Evolutionary conservation across 2,888 invertebrate genomes (phyloP), one percentile per base, ranked within the genome.

Genomic region (Trissolcus japonicus): DNA sequence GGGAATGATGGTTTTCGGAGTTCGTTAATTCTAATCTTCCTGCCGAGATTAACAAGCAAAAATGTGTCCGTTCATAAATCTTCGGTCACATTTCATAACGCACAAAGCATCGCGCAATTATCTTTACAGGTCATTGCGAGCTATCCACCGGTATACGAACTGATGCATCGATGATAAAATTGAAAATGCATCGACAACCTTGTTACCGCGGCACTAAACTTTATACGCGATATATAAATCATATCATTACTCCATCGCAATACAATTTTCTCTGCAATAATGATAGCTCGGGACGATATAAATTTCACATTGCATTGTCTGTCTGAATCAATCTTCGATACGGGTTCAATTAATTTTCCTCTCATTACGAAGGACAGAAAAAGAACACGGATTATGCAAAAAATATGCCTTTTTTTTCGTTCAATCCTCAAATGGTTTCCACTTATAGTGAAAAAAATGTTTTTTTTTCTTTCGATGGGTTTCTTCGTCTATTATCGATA

Each of bases 101-200:
- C 35, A 63, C 63, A 68, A 62, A 59, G 75, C 75, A 57, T 62
- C 68, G 43, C 16, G 75, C 68, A 75, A 69, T 75, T 75, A 75
- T 75, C 75, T 75, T 75, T 75, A 65, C 76, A 63, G 76, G 65
- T 69, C 69, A 69, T 69, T 76, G 76, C 67, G 59, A 72, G 59
- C 62, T 67, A 67, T 76, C 59, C 35, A 67, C 53, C 65, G 57
- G 61, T 48, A 61, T 51, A 57, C 65, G 55, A 72, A 67, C 59
- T 76, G 72, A 72, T 67, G 76, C 50, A 67, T 67, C 61, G 66
- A 71, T 71, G 76, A 76, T 76, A 76, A 66, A 71, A 61, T 71
- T 66, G 57, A 46, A 62, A 35, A 76, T 19, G 62, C 68, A 71
- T 76, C 71, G 71, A 67, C 76, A 76, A 67, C 62, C 71, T 76